A percentile compares a stretch with the other conserved stretches of the same genome.
Conservation (phyloP, 2,113 vertebrate species). For the Forbesichthys papilliferus region DNA sequence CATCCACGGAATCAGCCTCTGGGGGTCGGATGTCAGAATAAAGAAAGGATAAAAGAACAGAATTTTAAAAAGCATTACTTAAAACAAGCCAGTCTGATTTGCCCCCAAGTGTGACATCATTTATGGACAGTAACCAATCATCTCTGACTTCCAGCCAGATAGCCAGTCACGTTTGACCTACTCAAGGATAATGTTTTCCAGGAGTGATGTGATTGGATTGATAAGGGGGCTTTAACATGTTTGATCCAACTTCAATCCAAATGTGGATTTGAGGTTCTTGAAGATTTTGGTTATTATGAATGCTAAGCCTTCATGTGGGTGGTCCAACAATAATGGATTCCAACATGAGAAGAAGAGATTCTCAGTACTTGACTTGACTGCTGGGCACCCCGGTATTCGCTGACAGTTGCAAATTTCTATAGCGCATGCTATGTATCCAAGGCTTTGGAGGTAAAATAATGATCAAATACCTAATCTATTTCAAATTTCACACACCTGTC, state of each 20-base stretch:
- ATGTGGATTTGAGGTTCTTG: not conserved
- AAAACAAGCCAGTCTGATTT: not conserved
- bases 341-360: constrained; percentile 14
- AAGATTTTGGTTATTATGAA: constrained; percentile 8
- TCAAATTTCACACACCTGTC: constrained; percentile 52
- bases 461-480: constrained; percentile 40
- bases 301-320: constrained; percentile 42
- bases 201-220: no score
- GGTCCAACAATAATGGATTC: constrained; percentile 45
- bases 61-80: constrained; percentile 4
- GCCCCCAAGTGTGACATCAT: no score
- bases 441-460: constrained; percentile 25
- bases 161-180: no score
- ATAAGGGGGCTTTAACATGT: not conserved
- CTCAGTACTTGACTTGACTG: constrained; percentile 6
- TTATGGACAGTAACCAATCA: no score
- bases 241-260: not conserved
- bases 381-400: not conserved
- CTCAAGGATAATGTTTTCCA: no score
- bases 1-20: constrained; percentile 37
- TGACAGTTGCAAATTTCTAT: constrained; percentile 16
- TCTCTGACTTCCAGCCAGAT: no score
- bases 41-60: constrained; percentile 6
- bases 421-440: constrained; percentile 12
- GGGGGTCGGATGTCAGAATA: constrained; percentile 46